Percentiles rank a stretch among this genome's conserved stretches.
These are phyloP conservation scores for Schizopygopsis pylzovi DNA, from an alignment of 2,797 vertebrate genomes.

Conservation along the genomic window DNA sequence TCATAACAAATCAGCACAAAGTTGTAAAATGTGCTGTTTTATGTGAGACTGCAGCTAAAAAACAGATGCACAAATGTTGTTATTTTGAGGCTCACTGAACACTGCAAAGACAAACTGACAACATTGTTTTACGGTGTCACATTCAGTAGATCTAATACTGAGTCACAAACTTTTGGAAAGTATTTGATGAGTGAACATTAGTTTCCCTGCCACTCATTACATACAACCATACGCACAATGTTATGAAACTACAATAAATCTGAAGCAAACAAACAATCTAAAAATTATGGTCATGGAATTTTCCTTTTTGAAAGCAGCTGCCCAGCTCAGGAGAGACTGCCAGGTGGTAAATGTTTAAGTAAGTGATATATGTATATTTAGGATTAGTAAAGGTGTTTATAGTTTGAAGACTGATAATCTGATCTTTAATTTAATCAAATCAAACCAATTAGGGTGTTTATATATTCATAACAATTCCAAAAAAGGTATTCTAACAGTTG, in stretches of 20 bases:
- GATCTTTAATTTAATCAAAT: background rate
- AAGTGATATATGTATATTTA: background rate
- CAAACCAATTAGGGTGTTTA: background rate
- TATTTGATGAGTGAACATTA: background rate
- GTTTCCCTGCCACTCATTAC: background rate
- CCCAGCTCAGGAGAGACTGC: background rate
- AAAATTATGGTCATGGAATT: background rate
- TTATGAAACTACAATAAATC: background rate
- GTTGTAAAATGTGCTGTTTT: constrained; percentile 20
- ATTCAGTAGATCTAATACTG: background rate
- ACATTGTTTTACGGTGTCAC: background rate
- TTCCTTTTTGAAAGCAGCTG: background rate
- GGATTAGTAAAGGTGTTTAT: background rate
- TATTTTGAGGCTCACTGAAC: constrained; percentile 1
- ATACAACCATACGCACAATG: background rate
- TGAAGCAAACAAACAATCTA: background rate
- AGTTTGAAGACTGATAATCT: background rate
- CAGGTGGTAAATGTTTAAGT: background rate
- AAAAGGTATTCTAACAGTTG: background rate
- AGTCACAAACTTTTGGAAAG: background rate
- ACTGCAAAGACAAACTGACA: constrained; percentile 13
- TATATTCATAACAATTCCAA: background rate
- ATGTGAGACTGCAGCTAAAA: constrained; percentile 17
- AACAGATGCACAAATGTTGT: constrained; percentile 7
- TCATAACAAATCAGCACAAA: background rate